phyloP scores from a whole-genome alignment of 2,113 vertebrate species.

The Chionodraco myersi region DNA sequence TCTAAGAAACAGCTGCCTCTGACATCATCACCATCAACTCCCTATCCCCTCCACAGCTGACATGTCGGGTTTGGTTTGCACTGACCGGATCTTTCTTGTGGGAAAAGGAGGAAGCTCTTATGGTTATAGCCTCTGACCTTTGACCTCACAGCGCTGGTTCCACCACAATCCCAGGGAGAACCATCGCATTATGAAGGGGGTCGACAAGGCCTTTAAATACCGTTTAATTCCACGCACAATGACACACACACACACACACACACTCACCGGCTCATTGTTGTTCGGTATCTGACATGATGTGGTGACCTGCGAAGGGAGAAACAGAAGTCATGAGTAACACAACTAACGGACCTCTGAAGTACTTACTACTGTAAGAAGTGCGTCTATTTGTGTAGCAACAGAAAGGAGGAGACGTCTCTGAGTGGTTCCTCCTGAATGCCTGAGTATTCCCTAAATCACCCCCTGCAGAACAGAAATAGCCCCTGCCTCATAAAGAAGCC shows the following conservation, averaged over 20 bases:
- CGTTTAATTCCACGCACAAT: background rate
- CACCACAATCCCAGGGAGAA: conserved; percentile 39
- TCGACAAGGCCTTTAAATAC: conserved; percentile 18
- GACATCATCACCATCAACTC: background rate
- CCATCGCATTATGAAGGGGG: background rate
- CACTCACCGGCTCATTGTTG: conserved; percentile 78
- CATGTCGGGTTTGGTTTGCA: background rate
- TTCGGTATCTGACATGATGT: conserved; percentile 72
- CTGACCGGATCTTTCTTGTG: background rate
- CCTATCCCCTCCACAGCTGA: background rate
- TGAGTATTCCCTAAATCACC: conserved; percentile 37
- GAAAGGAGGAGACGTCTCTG: conserved; percentile 16
- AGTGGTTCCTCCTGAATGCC: conserved; percentile 47
- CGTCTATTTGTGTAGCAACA: conserved; percentile 1
- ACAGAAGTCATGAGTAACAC: background rate
- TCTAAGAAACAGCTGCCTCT: background rate
- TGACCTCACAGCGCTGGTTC: conserved; percentile 19
- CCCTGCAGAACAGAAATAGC: conserved; percentile 41
- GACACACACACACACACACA: background rate
- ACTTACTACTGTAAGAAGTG: background rate
- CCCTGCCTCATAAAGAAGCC: background rate
- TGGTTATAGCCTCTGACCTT: conserved; percentile 32
- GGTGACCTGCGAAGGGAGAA: conserved; percentile 68
- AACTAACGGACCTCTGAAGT: background rate
- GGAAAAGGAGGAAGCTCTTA: conserved; percentile 30